These are phyloP conservation scores for Falco rusticolus DNA, from an alignment of 2,797 vertebrate species.

Conservation along the genomic window DNA sequence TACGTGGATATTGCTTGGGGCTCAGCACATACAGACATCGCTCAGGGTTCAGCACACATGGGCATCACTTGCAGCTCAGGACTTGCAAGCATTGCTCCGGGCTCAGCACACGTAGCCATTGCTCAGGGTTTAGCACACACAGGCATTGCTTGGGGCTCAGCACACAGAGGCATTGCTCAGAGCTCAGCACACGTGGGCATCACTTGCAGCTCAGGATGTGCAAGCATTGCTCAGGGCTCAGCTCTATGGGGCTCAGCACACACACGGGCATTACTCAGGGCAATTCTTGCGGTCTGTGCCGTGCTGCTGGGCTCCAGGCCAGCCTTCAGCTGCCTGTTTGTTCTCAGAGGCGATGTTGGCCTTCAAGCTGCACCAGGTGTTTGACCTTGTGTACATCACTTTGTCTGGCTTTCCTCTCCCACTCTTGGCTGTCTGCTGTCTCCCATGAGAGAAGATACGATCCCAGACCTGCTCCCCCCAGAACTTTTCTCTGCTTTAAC, in stretches of 20 bases:
- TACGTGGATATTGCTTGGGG: fast-evolving
- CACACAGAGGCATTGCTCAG: fast-evolving
- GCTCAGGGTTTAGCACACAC: fast-evolving
- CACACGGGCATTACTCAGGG: fast-evolving
- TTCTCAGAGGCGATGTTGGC: background rate
- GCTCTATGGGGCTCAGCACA: background rate
- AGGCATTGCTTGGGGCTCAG: fast-evolving
- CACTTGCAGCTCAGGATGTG: background rate
- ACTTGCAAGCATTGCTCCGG: too few relatives aligned
- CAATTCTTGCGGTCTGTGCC: fast-evolving
- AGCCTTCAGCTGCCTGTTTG: background rate
- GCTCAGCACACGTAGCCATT: background rate
- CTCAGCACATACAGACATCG: fast-evolving
- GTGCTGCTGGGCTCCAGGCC: background rate
- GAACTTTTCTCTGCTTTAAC: background rate
- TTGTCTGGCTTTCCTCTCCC: conserved; percentile 25
- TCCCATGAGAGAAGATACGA: background rate
- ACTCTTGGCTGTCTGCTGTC: background rate
- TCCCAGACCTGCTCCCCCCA: background rate
- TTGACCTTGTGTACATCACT: background rate
- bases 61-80: fast-evolving
- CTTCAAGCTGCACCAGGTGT: background rate
- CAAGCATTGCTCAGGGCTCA: fast-evolving
- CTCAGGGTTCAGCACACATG: background rate
- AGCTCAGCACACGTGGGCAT: background rate